Base-by-base conservation (phyloP, 2,797 vertebrate genomes). In the Holocentrus rufus region DNA sequence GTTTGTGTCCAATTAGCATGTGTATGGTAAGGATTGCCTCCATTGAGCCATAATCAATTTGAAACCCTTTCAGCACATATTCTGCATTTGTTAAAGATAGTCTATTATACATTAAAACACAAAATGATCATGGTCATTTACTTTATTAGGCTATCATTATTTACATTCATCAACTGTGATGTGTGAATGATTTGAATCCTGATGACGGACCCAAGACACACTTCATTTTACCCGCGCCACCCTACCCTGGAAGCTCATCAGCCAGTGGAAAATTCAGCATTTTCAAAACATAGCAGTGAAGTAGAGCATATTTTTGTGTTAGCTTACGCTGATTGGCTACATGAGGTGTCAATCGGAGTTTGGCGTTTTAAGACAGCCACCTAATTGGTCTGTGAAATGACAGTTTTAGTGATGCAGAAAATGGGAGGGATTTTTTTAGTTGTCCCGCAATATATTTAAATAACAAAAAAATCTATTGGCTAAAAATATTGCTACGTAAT, bases 381-480 rank as follows among this genome's bases (percentile, higher is more conserved):
- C 14, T 80, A 10, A 88, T 85, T 88, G 86, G 87, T 76, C 55
- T 60, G n/a, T 1, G 8, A 8, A 1, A 20, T 58, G 46, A n/a
- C 34, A 34, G 5, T 52, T 63, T 77, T 70, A 42, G 30, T 66
- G 74, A 44, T 14, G 42, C 25, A 0, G 39, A 25, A 34, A 3
- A 23, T 17, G 3, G 67, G 69, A 7, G 67, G 59, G 20, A 13
- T 53, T 64, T 81, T 65, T 10, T 60, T 59, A 25, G 2, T n/a
- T 49, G 31, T 25, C 65, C 54, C 49, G 20, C 34, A 62, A 72
- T 23, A 34, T 25, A 20, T 68, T 55, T 30, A 25, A 60, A 9
- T 0, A 4, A 23, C 5, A 0, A 8, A 4, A 4, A 58, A 54
- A 31, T 0, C 70, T 1, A 93, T 92, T 93, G 91, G 93, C 23